These are phyloP conservation scores for Phyllostomus discolor DNA, from an alignment of 2,113 vertebrate species.

Conservation along the genomic window DNA sequence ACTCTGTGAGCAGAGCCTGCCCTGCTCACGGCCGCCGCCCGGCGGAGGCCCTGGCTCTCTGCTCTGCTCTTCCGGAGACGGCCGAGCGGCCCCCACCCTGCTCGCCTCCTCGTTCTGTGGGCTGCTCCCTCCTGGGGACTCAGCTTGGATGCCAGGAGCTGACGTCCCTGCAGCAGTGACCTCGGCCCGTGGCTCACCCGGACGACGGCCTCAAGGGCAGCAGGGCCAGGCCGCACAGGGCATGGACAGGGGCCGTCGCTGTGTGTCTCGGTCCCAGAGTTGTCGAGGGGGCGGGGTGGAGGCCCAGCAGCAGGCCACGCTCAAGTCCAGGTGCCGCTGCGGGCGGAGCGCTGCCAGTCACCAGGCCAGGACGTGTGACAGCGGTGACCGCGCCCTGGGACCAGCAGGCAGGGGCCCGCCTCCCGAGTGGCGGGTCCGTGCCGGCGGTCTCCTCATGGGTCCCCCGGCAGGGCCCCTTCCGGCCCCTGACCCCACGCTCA, in stretches of 20 bases:
- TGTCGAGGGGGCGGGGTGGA: too few species aligned
- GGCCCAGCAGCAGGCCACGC: not conserved
- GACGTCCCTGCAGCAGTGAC: not conserved
- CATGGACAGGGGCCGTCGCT: too few species aligned
- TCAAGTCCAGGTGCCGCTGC: not conserved
- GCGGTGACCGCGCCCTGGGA: rapidly evolving
- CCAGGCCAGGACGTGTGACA: rapidly evolving
- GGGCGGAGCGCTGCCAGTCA: not conserved
- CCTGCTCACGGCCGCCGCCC: not conserved
- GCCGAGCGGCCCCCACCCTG: rapidly evolving
- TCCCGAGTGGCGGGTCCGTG: not conserved
- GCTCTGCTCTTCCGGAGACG: not conserved
- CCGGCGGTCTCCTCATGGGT: not conserved
- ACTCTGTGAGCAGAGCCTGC: not conserved
- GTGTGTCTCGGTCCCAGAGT: rapidly evolving
- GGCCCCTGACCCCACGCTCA: constrained; percentile 23
- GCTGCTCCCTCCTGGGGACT: not conserved
- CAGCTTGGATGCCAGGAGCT: too few species aligned
- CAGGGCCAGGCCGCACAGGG: not conserved
- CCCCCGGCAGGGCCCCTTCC: not conserved
- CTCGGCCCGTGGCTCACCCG: rapidly evolving
- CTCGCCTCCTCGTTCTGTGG: not conserved
- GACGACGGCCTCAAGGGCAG: not conserved
- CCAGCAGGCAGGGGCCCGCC: rapidly evolving
- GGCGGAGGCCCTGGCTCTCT: not conserved